These are phyloP conservation scores for Altica lythri DNA, from an alignment of 2,888 invertebrate species.

Conservation along the genomic window DNA sequence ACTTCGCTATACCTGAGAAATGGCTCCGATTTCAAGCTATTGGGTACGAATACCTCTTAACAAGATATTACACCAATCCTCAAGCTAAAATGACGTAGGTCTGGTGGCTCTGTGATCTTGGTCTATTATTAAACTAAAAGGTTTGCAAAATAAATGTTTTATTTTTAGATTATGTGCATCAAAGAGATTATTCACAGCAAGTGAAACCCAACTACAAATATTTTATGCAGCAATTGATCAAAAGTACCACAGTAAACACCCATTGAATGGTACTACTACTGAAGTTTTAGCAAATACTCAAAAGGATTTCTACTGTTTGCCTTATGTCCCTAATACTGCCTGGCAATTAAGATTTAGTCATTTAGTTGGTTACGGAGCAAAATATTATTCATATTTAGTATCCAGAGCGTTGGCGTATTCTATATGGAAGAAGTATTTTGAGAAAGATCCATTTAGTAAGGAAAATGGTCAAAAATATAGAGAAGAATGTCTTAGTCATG, in stretches of 20 bases:
- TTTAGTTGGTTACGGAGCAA: slow-evolving; percentile 96
- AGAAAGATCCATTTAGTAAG: slow-evolving; percentile 75
- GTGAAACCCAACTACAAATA: slow-evolving; percentile 72
- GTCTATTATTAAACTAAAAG: too few species aligned
- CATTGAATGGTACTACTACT: slow-evolving; percentile 65
- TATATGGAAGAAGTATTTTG: slow-evolving; percentile 90
- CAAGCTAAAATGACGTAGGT: too few species aligned
- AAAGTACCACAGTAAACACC: slow-evolving; percentile 75
- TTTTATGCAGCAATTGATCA: slow-evolving; percentile 82
- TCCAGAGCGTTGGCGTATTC: slow-evolving; percentile 91
- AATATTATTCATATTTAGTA: slow-evolving; percentile 97
- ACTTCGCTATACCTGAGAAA: too few species aligned
- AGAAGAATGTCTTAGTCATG: slow-evolving; percentile 77
- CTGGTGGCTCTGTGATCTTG: too few species aligned
- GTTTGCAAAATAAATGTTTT: neutral
- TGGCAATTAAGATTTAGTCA: slow-evolving; percentile 97
- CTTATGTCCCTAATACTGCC: slow-evolving; percentile 88
- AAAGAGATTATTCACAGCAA: slow-evolving; percentile 85
- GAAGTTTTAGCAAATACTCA: slow-evolving; percentile 78
- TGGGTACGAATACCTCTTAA: too few species aligned
- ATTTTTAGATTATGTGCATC: slow-evolving; percentile 72
- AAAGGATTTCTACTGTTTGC: slow-evolving; percentile 81
- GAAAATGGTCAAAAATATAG: slow-evolving; percentile 80
- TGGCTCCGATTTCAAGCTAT: too few species aligned
- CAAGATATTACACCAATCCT: too few species aligned